These are phyloP conservation scores for Acanthopleura granulata DNA, from an alignment of 2,888 invertebrate genomes.

Conservation along the genomic window DNA sequence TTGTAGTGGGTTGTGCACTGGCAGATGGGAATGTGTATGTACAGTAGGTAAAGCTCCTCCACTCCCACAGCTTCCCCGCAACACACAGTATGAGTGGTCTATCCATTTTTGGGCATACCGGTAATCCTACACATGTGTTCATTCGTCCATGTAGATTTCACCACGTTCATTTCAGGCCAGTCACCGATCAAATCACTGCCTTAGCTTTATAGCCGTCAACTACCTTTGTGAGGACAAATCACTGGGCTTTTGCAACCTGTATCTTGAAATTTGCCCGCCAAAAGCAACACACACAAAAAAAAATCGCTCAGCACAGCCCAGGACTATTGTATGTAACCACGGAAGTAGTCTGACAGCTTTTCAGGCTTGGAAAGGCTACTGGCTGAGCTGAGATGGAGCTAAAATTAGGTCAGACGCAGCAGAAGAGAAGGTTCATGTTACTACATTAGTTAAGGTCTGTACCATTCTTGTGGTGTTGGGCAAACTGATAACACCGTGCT, in stretches of 20 bases:
- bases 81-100: conserved; percentile 25
- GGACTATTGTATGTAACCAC: background rate
- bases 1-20: background rate
- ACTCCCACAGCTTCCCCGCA: background rate
- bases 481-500: background rate
- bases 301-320: background rate
- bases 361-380: conserved; percentile 17
- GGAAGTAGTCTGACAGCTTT: conserved; percentile 18
- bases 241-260: no score
- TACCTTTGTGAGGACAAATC: no score
- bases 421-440: conserved; percentile 10
- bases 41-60: no score
- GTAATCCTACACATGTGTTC: conserved; percentile 24
- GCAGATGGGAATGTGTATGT: background rate
- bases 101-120: conserved; percentile 53
- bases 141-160: conserved; percentile 19
- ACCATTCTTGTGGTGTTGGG: background rate
- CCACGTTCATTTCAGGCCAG: conserved; percentile 1
- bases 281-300: conserved; percentile 11
- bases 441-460: conserved; percentile 2
- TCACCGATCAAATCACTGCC: background rate
- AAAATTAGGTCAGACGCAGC: conserved; percentile 8
- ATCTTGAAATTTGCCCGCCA: conserved; percentile 12
- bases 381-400: conserved; percentile 10
- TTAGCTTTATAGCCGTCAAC: no score